Evolutionary conservation across 2,113 vertebrate species (phyloP), one percentile per base, ranked within the genome.

Genomic region (Salvelinus sp.): DNA sequence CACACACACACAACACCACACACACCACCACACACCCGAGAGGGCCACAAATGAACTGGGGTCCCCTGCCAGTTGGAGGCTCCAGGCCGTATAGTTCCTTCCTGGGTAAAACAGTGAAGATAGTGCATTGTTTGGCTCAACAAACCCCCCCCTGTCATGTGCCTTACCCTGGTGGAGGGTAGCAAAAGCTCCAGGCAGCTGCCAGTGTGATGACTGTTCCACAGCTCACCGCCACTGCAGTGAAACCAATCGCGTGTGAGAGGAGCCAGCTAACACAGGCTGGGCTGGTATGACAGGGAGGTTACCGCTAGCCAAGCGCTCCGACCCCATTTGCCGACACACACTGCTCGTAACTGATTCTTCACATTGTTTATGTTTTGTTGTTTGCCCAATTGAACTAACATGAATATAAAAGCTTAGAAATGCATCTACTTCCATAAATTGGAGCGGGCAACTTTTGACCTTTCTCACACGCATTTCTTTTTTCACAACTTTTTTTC

Each of bases 221-320:
- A 92, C 88, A 91, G 90, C 85, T 82, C 86, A 58, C 83, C 86
- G 88, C 78, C 78, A 79, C 76, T 79, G 83, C 83, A 65, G 80
- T 89, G 91, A 91, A 94, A 94, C 82, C 90, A 92, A 88, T 95
- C 83, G 3, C 82, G 80, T 93, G 80, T 93, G 92, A 93, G 85
- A 88, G 84, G 80, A 79, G 78, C 82, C 75, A 88, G 86, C n/a
- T 85, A 90, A 89, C 79, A 88, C 70, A 84, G 79, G 85, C 72
- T 63, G 13, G 60, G 57, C 70, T 48, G 22, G 58, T 69, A 78
- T 70, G 28, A 57, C 60, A 63, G 79, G 69, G 74, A 81, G 75
- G 70, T 72, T 44, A 48, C 74, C 62, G 76, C 33, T 50, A 75
- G 83, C 69, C 74, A 69, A 69, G 75, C 60, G 69, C 68, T n/a